Evolutionary conservation across 2,888 invertebrate species (phyloP), one percentile per base, ranked within the genome.

Genomic region (Miltochrista miniata): DNA sequence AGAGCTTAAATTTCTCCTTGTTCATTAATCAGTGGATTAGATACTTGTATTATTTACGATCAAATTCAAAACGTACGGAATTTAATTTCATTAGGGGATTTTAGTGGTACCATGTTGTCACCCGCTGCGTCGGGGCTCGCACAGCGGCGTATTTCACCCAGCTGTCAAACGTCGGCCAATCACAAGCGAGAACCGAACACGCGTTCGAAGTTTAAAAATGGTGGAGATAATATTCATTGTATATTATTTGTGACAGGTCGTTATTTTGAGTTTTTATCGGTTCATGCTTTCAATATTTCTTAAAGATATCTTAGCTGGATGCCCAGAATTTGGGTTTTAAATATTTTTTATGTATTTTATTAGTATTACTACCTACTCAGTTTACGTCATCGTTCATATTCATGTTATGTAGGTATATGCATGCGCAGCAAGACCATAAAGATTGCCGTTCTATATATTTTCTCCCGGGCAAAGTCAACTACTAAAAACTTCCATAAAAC

Each of bases 171-270:
- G 54, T 42, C 84, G 65, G 79, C 91, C 91, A 91, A 91, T 91
- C 66, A 71, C 72, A 63, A 54, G 57, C 71, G 72, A 77, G 85
- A 55, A 60, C 54, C 62, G 62, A 60, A 66, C 68, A 68, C 70
- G 79, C 85, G 87, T 83, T 87, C 80, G 76, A 78, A 80, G 70
- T 88, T 89, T 86, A 80, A 90, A 88, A 87, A 90, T 90, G 91
- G 89, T 87, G 84, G 85, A 90, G 90, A 90, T 90, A 87, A 90
- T 89, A 87, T 48, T 87, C 85, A 87, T 88, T 90, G 88, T 91
- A 91, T 88, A 90, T 90, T 90, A 90, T 89, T 90, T 85, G 90
- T 90, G 91, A 91, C 91, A 90, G 91, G 91, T 90, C 90, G 88
- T 91, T 90, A 90, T 88, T 91, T 87, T 73, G 75, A 83, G 67